Evolutionary conservation across 2,888 invertebrate species (phyloP).

Genomic region (Notocelia uddmanniana): DNA sequence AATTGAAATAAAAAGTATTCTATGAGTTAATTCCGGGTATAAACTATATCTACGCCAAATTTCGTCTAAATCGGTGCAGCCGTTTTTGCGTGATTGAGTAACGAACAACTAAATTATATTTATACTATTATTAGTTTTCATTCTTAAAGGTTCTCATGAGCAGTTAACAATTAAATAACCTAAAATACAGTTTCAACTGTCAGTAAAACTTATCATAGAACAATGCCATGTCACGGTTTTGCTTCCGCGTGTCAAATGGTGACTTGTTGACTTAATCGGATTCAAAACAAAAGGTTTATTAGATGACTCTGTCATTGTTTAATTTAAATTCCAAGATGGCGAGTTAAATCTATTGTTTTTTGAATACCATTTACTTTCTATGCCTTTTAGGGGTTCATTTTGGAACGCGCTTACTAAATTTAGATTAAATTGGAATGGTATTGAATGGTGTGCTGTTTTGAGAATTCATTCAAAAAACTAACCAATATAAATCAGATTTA

Average conservation of each 20-base stretch:
- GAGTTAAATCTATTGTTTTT: neutral
- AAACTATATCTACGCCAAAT: too few species aligned
- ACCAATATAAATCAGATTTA: too few species aligned
- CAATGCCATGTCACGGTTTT: constrained; percentile 10
- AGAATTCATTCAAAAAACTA: too few species aligned
- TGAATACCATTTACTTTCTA: neutral
- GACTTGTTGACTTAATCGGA: constrained; percentile 36
- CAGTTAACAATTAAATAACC: constrained; percentile 21
- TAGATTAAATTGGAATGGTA: too few species aligned
- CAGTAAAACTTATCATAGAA: neutral
- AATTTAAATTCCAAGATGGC: neutral
- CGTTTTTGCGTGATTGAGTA: too few species aligned
- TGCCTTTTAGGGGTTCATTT: neutral
- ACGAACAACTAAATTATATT: too few species aligned
- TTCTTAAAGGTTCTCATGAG: too few species aligned
- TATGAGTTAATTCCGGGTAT: too few species aligned
- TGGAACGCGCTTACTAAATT: neutral
- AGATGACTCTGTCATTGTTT: constrained; percentile 10
- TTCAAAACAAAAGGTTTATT: constrained; percentile 28
- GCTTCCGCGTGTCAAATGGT: constrained; percentile 34
- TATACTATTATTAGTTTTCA: too few species aligned
- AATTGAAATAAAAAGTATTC: too few species aligned
- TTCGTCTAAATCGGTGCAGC: too few species aligned
- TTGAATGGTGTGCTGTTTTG: too few species aligned
- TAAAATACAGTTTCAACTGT: constrained; percentile 6